A percentile compares a stretch with the other conserved stretches of the same genome.
Evolutionary conservation across 2,888 invertebrate genomes (phyloP).

Genomic region (Lycia hirtaria): DNA sequence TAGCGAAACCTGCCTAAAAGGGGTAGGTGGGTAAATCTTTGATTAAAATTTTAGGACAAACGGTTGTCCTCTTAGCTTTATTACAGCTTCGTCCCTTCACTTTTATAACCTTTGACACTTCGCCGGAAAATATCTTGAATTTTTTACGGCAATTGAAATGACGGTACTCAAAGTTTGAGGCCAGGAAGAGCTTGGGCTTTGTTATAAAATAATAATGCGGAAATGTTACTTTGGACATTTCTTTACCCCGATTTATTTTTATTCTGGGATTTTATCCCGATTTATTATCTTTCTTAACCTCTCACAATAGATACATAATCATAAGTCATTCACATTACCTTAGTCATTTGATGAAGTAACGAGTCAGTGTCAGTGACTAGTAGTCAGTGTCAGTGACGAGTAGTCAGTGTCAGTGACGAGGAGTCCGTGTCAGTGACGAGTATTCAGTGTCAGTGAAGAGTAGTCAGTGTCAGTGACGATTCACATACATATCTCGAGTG

Average conservation of each 20-base stretch:
- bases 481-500: too few relatives aligned
- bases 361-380: too few relatives aligned
- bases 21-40: constrained; percentile 4
- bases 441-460: too few relatives aligned
- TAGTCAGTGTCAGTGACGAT: too few relatives aligned
- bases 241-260: background rate
- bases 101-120: constrained; percentile 19
- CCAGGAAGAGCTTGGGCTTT: constrained; percentile 1
- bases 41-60: constrained; percentile 18
- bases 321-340: too few relatives aligned
- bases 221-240: background rate
- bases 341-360: too few relatives aligned
- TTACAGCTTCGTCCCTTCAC: constrained; percentile 16
- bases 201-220: constrained; percentile 1
- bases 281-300: background rate
- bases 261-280: background rate
- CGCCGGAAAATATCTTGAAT: constrained; percentile 8
- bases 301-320: background rate
- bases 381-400: too few relatives aligned
- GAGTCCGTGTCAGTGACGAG: too few relatives aligned
- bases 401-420: too few relatives aligned
- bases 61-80: constrained; percentile 21
- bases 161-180: constrained; percentile 18
- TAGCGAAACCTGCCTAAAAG: background rate
- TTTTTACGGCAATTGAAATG: constrained; percentile 19